phyloP scores from a whole-genome alignment of 1,140 invertebrate genomes.

The Anoplolepis gracilipes region DNA sequence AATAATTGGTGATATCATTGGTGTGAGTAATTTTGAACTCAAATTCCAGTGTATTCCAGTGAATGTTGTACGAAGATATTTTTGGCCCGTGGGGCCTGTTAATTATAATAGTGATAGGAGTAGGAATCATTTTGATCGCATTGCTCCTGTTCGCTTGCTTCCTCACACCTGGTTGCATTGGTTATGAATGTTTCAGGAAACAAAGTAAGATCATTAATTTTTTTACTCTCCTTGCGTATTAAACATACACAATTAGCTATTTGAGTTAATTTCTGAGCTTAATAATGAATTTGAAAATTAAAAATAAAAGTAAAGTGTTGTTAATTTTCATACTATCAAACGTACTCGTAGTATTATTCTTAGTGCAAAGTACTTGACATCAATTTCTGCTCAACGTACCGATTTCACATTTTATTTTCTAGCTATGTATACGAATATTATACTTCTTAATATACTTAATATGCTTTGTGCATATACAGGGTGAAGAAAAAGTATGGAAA shows the following conservation, averaged over 20 bases:
- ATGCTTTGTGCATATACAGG: not conserved
- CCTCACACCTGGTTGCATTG: conserved; percentile 84
- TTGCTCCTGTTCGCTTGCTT: conserved; percentile 84
- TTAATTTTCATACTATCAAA: not conserved
- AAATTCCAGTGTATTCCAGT: conserved; percentile 68
- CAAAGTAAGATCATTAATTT: conserved; percentile 77
- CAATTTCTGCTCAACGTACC: not conserved
- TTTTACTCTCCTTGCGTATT: not conserved
- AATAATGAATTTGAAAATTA: not conserved
- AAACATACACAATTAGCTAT: not conserved
- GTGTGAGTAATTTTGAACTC: conserved; percentile 35
- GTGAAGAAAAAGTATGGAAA: too few species aligned
- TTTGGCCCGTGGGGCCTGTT: conserved; percentile 85
- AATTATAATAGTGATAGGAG: conserved; percentile 80
- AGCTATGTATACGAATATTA: not conserved
- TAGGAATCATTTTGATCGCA: conserved; percentile 76
- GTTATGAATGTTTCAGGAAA: conserved; percentile 82
- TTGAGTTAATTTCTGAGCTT: not conserved
- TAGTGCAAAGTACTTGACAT: not conserved
- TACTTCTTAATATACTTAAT: not conserved
- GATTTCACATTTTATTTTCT: not conserved
- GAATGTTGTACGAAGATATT: conserved; percentile 82
- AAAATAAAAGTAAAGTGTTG: not conserved
- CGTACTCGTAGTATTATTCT: not conserved
- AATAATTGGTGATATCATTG: too few species aligned